Percentiles rank a stretch among this genome's conserved stretches.
These are phyloP conservation scores for Telmatochromis sp. DNA, from an alignment of 2,113 vertebrate genomes.

Conservation along the genomic window DNA sequence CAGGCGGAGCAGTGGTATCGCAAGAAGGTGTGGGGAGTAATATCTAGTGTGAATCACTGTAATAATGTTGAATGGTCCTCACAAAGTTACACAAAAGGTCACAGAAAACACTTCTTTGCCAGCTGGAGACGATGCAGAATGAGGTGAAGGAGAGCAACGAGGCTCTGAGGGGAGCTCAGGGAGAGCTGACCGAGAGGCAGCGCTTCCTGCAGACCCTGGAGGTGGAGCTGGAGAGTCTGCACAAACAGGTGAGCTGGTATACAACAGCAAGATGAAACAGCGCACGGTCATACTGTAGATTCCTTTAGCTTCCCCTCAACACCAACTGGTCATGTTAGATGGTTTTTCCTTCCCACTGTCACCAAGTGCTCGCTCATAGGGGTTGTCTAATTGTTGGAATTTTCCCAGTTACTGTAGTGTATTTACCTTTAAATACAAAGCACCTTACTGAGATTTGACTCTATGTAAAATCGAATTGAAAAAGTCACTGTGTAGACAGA, in stretches of 20 bases:
- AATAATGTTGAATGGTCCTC: not conserved
- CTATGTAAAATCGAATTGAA: not conserved
- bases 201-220: constrained; percentile 75
- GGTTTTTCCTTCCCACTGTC: not conserved
- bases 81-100: not conserved
- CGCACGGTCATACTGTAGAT: not conserved
- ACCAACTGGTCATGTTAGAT: not conserved
- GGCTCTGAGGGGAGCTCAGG: constrained; percentile 62
- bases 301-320: not conserved
- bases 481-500: not conserved
- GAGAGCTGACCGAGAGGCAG: constrained; percentile 70
- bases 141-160: constrained; percentile 73
- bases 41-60: not conserved
- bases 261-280: not conserved
- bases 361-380: not conserved
- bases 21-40: constrained; percentile 67
- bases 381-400: not conserved
- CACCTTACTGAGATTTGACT: not conserved
- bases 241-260: constrained; percentile 69
- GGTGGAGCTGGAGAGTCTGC: constrained; percentile 74
- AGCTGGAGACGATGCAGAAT: constrained; percentile 72
- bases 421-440: not conserved
- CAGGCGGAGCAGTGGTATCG: constrained; percentile 75
- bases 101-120: not conserved
- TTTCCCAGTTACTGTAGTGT: not conserved